Evolutionary conservation across 64 coral and sea anemone species (phyloP).

Genomic region (Exaiptasia diaphana): DNA sequence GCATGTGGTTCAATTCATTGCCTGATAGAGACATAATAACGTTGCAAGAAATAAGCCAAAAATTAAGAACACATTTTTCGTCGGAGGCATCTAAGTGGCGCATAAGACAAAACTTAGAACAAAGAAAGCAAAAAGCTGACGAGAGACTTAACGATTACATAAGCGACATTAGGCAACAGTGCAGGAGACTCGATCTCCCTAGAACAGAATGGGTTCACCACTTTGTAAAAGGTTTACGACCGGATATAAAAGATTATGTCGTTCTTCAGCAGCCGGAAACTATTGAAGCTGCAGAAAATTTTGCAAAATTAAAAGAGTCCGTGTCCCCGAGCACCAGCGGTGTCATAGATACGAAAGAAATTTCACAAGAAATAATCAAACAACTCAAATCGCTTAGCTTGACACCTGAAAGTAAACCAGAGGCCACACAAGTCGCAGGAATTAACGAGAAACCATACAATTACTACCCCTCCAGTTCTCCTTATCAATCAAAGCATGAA

Average conservation of each 20-base stretch:
- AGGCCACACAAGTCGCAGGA: too few species aligned
- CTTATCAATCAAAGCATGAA: too few species aligned
- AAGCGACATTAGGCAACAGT: neutral
- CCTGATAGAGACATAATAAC: neutral
- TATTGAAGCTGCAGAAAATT: constrained; percentile 36
- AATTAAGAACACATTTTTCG: constrained; percentile 10
- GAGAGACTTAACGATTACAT: neutral
- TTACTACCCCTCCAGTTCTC: too few species aligned
- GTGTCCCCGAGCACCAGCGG: neutral
- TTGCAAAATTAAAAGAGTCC: constrained; percentile 44
- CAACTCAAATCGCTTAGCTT: too few species aligned
- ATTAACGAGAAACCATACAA: too few species aligned
- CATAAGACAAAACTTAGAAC: neutral
- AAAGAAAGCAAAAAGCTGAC: neutral
- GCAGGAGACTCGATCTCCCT: neutral
- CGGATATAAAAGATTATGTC: constrained; percentile 32
- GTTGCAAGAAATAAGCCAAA: neutral
- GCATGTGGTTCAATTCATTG: neutral
- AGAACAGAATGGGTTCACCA: constrained; percentile 18
- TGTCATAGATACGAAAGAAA: constrained; percentile 8
- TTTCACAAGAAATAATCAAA: neutral
- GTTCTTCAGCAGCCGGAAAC: constrained; percentile 9
- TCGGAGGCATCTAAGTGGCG: constrained; percentile 14
- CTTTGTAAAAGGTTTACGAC: constrained; percentile 23
- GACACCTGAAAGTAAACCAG: too few species aligned